phyloP scores from a whole-genome alignment of 2,888 invertebrate species.

The Lasioglossum malachurum region DNA sequence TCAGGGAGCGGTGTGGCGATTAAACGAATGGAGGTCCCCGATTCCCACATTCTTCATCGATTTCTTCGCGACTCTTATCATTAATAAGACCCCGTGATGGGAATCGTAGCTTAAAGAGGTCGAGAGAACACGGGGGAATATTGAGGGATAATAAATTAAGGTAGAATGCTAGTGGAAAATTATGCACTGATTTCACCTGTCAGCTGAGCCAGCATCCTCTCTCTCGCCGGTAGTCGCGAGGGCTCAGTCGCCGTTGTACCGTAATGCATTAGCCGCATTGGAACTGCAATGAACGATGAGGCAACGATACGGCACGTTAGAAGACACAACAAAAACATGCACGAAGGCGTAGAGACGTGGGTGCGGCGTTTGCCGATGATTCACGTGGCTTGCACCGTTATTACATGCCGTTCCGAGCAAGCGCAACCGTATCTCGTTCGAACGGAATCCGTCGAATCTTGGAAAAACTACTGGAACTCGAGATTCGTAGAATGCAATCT shows the following conservation, averaged over 20 bases:
- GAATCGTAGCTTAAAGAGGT: background rate
- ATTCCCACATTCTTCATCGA: background rate
- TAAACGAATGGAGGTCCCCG: background rate
- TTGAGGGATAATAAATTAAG: slow-evolving; percentile 7
- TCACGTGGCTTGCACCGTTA: slow-evolving; percentile 74
- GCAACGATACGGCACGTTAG: slow-evolving; percentile 51
- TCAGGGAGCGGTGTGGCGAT: background rate
- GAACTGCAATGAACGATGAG: slow-evolving; percentile 65
- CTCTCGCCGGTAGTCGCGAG: background rate
- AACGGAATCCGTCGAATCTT: slow-evolving; percentile 28
- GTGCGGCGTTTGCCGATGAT: slow-evolving; percentile 75
- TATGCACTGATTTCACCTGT: slow-evolving; percentile 51
- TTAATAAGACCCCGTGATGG: background rate
- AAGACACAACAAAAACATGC: slow-evolving; percentile 69
- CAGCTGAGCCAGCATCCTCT: background rate
- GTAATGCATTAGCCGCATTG: slow-evolving; percentile 65
- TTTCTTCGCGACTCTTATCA: background rate
- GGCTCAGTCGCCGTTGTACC: slow-evolving; percentile 43
- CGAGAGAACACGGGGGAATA: background rate
- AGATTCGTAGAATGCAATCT: slow-evolving; percentile 12
- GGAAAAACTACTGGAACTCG: slow-evolving; percentile 22
- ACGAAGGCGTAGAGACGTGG: slow-evolving; percentile 58
- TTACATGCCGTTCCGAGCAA: slow-evolving; percentile 71
- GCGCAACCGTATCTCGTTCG: slow-evolving; percentile 32
- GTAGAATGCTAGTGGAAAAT: slow-evolving; percentile 6